Base-by-base conservation (phyloP, 2,888 invertebrate species). In the Callimorpha dominula region DNA sequence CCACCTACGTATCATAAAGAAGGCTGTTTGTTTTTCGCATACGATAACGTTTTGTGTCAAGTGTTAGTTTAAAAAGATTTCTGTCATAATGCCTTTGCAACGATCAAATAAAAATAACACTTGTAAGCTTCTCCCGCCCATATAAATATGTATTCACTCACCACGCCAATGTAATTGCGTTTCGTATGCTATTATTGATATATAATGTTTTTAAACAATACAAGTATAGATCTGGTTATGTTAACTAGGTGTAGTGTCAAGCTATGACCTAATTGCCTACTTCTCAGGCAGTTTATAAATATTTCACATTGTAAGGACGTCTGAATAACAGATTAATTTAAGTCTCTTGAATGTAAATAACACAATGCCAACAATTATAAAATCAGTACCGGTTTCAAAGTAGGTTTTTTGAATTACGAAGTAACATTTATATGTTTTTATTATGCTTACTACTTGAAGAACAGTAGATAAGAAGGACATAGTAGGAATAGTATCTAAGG, bases 291-390 rank as follows among this genome's bases (percentile, higher is more conserved):
- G 54, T 57, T 65, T 49, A 65, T 68, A 40, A n/a, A 64, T 68
- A 65, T 60, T 54, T 43, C 6, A 46, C 46, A 70, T 15, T 43
- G 42, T 73, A 70, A 73, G 73, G 73, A 67, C 70, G 65, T 52
- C 65, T 65, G 42, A 62, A 63, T 70, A 46, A 20, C 52, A 70
- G 63, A 73, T 67, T 72, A 70, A 52, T 73, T 67, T 70, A 70
- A 73, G 54, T 31, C 66, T 49, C 15, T 64, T 67, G 63, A 57
- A 57, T 67, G 20, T 42, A 54, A 11, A 50, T 31, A 54, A 52
- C 46, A 15, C 46, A 46, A 31, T 46, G 17, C 20, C 1, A 40
- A 65, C 20, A 43, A 54, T 68, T 43, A 6, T 42, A 43, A 14
- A 43, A 54, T 57, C 43, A 43, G 67, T 43, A 68, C 54, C n/a